These are phyloP conservation scores for Athene cunicularia DNA, from an alignment of 2,113 vertebrate genomes.

Conservation along the genomic window DNA sequence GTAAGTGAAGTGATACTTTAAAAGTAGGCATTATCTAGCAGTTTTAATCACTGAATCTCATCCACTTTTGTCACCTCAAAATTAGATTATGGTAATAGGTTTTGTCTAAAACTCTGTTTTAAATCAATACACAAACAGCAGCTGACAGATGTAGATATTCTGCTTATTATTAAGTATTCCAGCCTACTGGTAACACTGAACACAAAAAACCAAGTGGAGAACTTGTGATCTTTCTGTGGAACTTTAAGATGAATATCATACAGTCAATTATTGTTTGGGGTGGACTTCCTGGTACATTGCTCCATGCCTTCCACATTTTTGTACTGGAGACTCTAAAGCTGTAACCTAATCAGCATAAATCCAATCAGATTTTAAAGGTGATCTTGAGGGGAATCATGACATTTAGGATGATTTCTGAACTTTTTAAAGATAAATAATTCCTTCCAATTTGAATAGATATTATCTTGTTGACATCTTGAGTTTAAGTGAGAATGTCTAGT, in stretches of 20 bases:
- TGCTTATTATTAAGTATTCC: not conserved
- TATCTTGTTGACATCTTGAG: not conserved
- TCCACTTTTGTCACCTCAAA: not conserved
- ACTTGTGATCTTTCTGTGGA: not conserved
- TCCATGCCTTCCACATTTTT: not conserved
- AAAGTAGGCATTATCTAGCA: not conserved
- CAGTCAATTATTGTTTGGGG: accelerated
- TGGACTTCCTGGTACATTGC: not conserved
- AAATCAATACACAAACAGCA: not conserved
- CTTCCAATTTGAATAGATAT: not conserved
- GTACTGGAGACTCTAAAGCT: not conserved
- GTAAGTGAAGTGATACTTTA: not conserved
- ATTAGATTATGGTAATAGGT: not conserved
- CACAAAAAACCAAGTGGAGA: not conserved
- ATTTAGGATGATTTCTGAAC: not conserved
- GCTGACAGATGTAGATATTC: not conserved
- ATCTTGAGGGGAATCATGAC: not conserved
- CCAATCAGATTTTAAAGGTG: not conserved
- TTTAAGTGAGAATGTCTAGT: not conserved
- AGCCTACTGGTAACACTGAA: not conserved
- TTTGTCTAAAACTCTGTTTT: not conserved
- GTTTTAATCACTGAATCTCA: not conserved
- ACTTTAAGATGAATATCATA: not conserved
- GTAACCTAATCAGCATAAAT: not conserved
- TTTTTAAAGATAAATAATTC: not conserved